phyloP scores from a whole-genome alignment of 2,113 vertebrate genomes.

The Reinhardtius hippoglossoides region DNA sequence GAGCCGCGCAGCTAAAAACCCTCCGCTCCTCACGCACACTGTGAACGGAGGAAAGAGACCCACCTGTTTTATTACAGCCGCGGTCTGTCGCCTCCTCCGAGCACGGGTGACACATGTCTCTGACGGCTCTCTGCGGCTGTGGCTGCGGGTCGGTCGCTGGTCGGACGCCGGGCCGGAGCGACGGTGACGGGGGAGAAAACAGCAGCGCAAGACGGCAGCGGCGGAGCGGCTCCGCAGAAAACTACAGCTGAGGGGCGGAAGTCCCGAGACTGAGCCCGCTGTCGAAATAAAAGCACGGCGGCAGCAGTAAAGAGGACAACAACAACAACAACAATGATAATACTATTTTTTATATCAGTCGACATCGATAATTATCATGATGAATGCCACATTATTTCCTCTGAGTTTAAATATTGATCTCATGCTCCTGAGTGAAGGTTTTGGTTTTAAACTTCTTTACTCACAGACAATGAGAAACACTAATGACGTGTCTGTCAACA shows the following conservation, averaged over 20 bases:
- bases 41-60: slow-evolving; percentile 7
- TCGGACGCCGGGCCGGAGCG: slow-evolving; percentile 32
- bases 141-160: slow-evolving; percentile 5
- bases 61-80: slow-evolving; percentile 57
- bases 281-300: slow-evolving; percentile 58
- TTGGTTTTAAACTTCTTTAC: no score
- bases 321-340: not conserved
- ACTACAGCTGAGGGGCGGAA: slow-evolving; percentile 14
- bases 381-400: no score
- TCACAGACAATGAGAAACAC: no score
- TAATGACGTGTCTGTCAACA: no score
- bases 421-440: no score
- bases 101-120: slow-evolving; percentile 77
- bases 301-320: not conserved
- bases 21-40: no score
- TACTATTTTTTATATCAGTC: no score
- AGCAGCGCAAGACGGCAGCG: not conserved
- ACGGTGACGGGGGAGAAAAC: slow-evolving; percentile 12
- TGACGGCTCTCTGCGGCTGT: slow-evolving; percentile 24
- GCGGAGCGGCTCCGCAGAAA: not conserved
- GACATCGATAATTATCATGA: no score
- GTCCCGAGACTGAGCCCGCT: accelerated
- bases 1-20: not conserved
- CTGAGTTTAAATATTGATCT: no score
- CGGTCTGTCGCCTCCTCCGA: slow-evolving; percentile 61